phyloP scores from a whole-genome alignment of 2,888 invertebrate species.

The Macaria notata region DNA sequence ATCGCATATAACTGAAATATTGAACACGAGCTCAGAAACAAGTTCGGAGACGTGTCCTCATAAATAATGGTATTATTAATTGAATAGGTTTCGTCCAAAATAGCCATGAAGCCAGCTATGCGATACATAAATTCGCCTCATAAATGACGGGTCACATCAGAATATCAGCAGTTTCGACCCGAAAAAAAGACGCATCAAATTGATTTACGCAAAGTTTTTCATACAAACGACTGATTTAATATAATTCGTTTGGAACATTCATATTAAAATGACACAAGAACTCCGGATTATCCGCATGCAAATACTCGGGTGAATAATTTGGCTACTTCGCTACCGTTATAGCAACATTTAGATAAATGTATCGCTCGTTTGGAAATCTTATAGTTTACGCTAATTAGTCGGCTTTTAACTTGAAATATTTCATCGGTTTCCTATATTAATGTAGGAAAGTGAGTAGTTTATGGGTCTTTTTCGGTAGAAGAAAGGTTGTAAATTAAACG shows the following conservation, averaged over 20 bases:
- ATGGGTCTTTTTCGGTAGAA: conserved; percentile 11
- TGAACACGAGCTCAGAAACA: no score
- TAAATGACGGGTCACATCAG: conserved; percentile 20
- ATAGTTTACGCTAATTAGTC: conserved; percentile 24
- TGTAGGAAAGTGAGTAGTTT: conserved; percentile 20
- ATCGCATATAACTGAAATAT: no score
- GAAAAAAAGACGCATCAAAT: conserved; percentile 25
- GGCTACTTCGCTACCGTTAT: conserved; percentile 39
- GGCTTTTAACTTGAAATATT: conserved; percentile 22
- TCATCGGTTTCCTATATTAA: conserved; percentile 22
- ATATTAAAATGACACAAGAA: conserved; percentile 34
- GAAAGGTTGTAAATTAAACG: conserved; percentile 16
- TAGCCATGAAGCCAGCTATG: conserved; percentile 9
- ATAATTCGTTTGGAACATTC: conserved; percentile 34
- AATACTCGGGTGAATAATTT: conserved; percentile 28
- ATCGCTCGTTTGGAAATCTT: conserved; percentile 22
- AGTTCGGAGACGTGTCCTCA: no score
- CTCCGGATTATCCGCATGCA: conserved; percentile 31
- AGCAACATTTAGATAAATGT: conserved; percentile 22
- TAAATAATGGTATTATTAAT: neutral
- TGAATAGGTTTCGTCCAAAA: conserved; percentile 5
- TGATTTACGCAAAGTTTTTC: conserved; percentile 32
- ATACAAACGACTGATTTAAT: conserved; percentile 35
- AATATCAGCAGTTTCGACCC: conserved; percentile 21
- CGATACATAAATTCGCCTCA: conserved; percentile 19